Percentiles rank a stretch among this genome's conserved stretches.
phyloP scores from a whole-genome alignment of 2,113 vertebrate species.

The Cheilinus undulatus region DNA sequence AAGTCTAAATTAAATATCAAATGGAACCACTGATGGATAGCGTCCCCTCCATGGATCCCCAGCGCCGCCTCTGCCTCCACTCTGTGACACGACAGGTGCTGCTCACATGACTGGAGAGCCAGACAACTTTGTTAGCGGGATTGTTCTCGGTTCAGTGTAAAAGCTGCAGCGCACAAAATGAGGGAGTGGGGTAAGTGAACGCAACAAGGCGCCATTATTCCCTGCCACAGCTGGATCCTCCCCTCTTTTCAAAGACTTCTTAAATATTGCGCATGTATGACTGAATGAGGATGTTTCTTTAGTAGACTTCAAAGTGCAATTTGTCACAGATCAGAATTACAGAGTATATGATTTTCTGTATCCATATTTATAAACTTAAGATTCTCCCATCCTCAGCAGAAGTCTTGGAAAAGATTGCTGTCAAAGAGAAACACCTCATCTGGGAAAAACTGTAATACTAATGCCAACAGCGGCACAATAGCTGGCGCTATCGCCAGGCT shows the following conservation, averaged over 20 bases:
- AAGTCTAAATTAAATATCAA: slow-evolving; percentile 88
- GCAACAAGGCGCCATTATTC: slow-evolving; percentile 61
- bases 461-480: slow-evolving; percentile 75
- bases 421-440: slow-evolving; percentile 63
- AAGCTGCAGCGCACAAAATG: slow-evolving; percentile 48
- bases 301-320: slow-evolving; percentile 54
- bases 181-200: slow-evolving; percentile 43
- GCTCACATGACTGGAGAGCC: slow-evolving; percentile 77
- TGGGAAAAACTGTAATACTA: slow-evolving; percentile 66
- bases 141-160: slow-evolving; percentile 57
- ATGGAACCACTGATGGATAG: slow-evolving; percentile 86
- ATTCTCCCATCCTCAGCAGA: slow-evolving; percentile 71
- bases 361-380: slow-evolving; percentile 79
- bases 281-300: slow-evolving; percentile 46
- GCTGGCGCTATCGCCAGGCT: slow-evolving; percentile 72
- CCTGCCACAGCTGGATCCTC: slow-evolving; percentile 43
- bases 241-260: slow-evolving; percentile 52
- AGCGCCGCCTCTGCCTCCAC: slow-evolving; percentile 61
- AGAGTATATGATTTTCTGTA: slow-evolving; percentile 53
- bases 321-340: slow-evolving; percentile 68
- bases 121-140: slow-evolving; percentile 82
- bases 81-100: slow-evolving; percentile 73
- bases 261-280: slow-evolving; percentile 52
- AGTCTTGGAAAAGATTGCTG: slow-evolving; percentile 70
- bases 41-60: slow-evolving; percentile 69